phyloP scores from a whole-genome alignment of 2,888 invertebrate species.

The Lasiommata megera region DNA sequence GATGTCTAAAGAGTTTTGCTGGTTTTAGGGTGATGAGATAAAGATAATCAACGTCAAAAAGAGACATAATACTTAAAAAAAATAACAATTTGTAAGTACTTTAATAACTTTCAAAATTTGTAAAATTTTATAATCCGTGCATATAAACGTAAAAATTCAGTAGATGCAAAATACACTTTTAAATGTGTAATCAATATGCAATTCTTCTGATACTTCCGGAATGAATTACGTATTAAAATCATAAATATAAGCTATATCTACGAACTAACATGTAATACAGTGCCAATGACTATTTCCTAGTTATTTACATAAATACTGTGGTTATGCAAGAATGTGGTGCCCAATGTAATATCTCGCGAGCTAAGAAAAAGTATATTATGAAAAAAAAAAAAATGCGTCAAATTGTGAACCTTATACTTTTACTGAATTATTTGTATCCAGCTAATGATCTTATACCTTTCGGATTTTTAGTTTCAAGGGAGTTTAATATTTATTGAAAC shows the following conservation, averaged over 20 bases:
- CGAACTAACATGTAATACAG: background rate
- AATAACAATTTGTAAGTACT: no score
- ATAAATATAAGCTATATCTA: background rate
- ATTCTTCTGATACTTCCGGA: constrained; percentile 1
- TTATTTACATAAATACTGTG: background rate
- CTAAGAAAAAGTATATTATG: no score
- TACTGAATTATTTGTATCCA: no score
- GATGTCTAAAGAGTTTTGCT: background rate
- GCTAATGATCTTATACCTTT: no score
- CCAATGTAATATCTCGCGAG: no score
- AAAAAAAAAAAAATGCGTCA: no score
- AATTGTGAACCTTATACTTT: no score
- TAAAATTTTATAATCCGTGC: background rate
- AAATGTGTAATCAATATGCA: constrained; percentile 2
- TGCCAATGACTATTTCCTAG: background rate
- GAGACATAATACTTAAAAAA: background rate
- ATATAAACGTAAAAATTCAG: background rate
- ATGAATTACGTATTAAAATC: constrained; percentile 4
- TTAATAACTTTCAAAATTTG: no score
- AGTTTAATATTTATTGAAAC: no score
- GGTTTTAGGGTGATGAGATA: background rate
- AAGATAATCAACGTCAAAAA: background rate
- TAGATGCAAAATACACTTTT: background rate
- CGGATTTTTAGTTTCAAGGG: no score
- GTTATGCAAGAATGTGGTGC: background rate